phyloP scores from a whole-genome alignment of 2,113 vertebrate species.

The Formicarius rufipectus region DNA sequence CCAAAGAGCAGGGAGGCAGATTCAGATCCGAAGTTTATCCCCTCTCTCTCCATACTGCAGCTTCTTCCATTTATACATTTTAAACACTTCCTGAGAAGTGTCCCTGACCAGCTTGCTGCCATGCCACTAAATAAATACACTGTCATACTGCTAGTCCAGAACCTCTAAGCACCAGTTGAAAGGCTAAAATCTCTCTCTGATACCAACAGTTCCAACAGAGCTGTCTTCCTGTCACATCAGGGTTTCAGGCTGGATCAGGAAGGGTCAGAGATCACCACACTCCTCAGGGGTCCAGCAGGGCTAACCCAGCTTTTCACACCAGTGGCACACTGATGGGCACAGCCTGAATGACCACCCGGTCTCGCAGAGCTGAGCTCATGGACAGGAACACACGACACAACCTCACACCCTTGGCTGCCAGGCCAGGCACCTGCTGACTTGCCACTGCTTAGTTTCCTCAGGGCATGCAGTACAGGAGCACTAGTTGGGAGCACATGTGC shows the following conservation, averaged over 20 bases:
- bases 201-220: background rate
- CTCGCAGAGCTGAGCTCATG: background rate
- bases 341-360: fast-evolving
- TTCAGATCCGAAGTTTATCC: background rate
- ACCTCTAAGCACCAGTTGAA: background rate
- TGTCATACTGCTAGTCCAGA: background rate
- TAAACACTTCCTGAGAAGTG: background rate
- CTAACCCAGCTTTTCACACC: background rate
- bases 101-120: background rate
- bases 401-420: background rate
- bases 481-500: background rate
- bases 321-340: fast-evolving
- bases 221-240: background rate
- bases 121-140: background rate
- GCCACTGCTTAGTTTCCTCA: background rate
- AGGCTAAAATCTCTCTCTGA: background rate
- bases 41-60: background rate
- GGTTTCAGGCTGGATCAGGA: background rate
- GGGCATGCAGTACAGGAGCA: background rate
- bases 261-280: background rate
- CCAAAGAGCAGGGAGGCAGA: background rate
- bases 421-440: fast-evolving
- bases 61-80: background rate
- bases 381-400: background rate
- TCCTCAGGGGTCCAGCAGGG: fast-evolving